These are phyloP conservation scores for Glaucopsyche alexis DNA, from an alignment of 2,888 invertebrate genomes.

Conservation along the genomic window DNA sequence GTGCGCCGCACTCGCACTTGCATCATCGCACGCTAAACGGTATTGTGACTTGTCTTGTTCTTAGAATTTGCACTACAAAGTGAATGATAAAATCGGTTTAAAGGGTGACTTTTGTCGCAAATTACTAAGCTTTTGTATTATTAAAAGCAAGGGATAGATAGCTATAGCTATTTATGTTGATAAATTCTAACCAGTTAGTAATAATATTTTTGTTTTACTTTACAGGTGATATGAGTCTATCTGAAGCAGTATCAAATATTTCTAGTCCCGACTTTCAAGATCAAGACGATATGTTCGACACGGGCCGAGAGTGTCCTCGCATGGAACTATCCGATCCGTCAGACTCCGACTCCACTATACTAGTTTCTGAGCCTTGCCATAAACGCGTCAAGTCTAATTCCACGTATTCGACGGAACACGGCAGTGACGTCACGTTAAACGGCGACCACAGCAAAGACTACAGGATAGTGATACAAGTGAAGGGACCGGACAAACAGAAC, in stretches of 20 bases:
- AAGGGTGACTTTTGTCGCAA: too few species aligned
- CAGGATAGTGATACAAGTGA: conserved; percentile 90
- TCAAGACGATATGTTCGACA: conserved; percentile 90
- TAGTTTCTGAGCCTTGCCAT: conserved; percentile 89
- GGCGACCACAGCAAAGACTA: conserved; percentile 75
- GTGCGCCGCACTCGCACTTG: conserved; percentile 48
- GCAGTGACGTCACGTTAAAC: conserved; percentile 81
- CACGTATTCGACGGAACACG: conserved; percentile 70
- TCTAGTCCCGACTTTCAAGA: conserved; percentile 94
- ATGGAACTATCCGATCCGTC: conserved; percentile 94
- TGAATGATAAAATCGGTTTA: too few species aligned
- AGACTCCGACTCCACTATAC: conserved; percentile 92
- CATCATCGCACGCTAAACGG: conserved; percentile 65
- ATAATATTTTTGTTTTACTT: conserved; percentile 31
- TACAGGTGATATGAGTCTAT: conserved; percentile 88
- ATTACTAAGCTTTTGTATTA: too few species aligned
- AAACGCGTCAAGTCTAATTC: conserved; percentile 73
- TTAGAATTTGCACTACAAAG: neutral
- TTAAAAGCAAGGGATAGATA: too few species aligned
- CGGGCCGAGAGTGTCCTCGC: conserved; percentile 87
- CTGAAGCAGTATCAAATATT: conserved; percentile 93
- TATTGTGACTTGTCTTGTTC: conserved; percentile 34
- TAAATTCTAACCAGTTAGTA: too few species aligned
- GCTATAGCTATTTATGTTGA: too few species aligned
- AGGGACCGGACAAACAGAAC: conserved; percentile 65